phyloP scores from a whole-genome alignment of 2,888 invertebrate species.

The Antheraea yamamai region DNA sequence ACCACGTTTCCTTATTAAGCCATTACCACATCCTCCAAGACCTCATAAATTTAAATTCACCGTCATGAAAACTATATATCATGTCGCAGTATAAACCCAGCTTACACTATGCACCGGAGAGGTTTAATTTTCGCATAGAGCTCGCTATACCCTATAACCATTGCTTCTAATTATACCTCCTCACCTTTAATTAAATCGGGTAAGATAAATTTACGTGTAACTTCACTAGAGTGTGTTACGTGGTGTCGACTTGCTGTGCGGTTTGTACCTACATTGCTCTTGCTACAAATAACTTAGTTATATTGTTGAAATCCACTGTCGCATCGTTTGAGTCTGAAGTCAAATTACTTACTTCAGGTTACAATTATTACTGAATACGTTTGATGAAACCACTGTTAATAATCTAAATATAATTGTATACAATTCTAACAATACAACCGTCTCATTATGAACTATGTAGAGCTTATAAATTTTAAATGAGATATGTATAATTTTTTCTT shows the following conservation, averaged over 20 bases:
- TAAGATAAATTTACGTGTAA: conserved; percentile 61
- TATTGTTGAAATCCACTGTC: conserved; percentile 5
- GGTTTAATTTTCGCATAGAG: conserved; percentile 23
- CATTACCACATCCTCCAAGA: conserved; percentile 14
- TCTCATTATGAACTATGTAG: not conserved
- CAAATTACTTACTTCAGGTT: not conserved
- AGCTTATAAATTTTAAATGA: not conserved
- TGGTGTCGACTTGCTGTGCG: conserved; percentile 16
- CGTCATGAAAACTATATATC: conserved; percentile 17
- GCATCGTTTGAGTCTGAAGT: not conserved
- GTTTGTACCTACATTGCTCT: conserved; percentile 16
- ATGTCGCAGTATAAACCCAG: conserved; percentile 12
- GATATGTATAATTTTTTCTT: not conserved
- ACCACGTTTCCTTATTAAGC: conserved; percentile 16
- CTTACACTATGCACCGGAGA: conserved; percentile 20
- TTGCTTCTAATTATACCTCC: conserved; percentile 30
- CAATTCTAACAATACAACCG: not conserved
- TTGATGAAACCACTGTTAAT: not conserved
- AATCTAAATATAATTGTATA: not conserved
- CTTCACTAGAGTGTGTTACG: conserved; percentile 28
- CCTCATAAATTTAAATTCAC: conserved; percentile 11
- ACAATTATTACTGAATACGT: not conserved
- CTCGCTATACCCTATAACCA: conserved; percentile 20
- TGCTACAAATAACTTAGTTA: conserved; percentile 18
- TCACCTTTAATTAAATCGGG: conserved; percentile 70